Evolutionary conservation across 2,113 vertebrate species (phyloP).

Genomic region (Lampris incognitus): DNA sequence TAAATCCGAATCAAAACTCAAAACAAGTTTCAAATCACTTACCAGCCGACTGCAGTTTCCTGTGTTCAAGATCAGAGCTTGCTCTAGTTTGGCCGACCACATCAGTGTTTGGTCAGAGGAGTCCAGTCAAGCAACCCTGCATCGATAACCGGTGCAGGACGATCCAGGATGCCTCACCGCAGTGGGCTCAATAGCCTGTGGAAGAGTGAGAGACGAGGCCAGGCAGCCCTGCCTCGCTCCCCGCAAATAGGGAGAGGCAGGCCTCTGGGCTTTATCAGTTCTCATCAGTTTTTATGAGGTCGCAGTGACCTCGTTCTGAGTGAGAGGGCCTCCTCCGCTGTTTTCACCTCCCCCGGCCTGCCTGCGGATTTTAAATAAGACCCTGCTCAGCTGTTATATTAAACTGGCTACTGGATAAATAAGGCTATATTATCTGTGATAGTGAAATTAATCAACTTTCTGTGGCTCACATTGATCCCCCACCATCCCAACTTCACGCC

Average conservation of each 20-base stretch:
- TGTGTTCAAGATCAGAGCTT: too few species aligned
- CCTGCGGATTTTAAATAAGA: background rate
- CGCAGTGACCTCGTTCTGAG: constrained; percentile 35
- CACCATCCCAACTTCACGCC: too few species aligned
- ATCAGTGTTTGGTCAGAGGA: constrained; percentile 62
- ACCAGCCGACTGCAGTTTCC: too few species aligned
- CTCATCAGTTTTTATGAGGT: constrained; percentile 45
- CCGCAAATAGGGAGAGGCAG: constrained; percentile 47
- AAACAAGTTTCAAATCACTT: too few species aligned
- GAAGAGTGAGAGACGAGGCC: constrained; percentile 20
- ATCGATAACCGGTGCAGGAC: constrained; percentile 33
- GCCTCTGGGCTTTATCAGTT: constrained; percentile 36
- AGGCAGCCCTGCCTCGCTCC: constrained; percentile 2
- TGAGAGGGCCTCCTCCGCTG: constrained; percentile 17
- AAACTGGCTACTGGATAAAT: constrained; percentile 28
- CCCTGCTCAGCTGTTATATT: constrained; percentile 40
- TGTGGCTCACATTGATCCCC: background rate
- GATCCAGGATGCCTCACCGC: constrained; percentile 46
- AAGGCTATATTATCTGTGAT: background rate
- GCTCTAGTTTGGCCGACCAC: constrained; percentile 12
- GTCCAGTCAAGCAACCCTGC: constrained; percentile 50
- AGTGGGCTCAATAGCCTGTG: constrained; percentile 49
- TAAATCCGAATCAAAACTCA: too few species aligned
- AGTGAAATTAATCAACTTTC: background rate
- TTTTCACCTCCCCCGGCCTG: background rate